Conservation (phyloP, 2,888 invertebrate species). For the Nephrotoma appendiculata region DNA sequence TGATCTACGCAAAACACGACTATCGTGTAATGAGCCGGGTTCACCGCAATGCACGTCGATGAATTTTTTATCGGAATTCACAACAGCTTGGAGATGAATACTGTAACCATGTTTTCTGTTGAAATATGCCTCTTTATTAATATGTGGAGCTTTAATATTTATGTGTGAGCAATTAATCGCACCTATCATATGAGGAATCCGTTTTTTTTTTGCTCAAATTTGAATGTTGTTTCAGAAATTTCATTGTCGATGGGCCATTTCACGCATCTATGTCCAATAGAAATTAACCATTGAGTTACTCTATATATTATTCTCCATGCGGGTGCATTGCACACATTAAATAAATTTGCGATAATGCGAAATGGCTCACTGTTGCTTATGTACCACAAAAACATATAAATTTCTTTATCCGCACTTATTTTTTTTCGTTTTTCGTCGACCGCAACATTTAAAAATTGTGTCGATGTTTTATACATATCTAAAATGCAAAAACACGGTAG, state of each 20-base stretch:
- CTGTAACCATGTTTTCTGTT: conserved; percentile 14
- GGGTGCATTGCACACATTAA: conserved; percentile 10
- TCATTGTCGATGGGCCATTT: conserved; percentile 11
- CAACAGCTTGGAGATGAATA: conserved; percentile 17
- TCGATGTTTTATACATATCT: not conserved
- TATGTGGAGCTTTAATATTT: conserved; percentile 13
- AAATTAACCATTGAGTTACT: conserved; percentile 10
- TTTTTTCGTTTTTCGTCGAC: not conserved
- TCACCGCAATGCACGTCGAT: conserved; percentile 18
- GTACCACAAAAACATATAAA: conserved; percentile 12
- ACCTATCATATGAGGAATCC: conserved; percentile 13
- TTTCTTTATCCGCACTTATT: not conserved
- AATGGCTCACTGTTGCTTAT: conserved; percentile 11
- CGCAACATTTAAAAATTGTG: not conserved
- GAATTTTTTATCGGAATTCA: conserved; percentile 16
- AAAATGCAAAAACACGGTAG: not conserved
- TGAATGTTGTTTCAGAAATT: not conserved
- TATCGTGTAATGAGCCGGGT: conserved; percentile 17
- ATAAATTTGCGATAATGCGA: conserved; percentile 8
- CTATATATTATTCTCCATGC: conserved; percentile 9
- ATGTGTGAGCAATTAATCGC: conserved; percentile 16
- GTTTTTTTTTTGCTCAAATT: not conserved
- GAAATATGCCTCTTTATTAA: conserved; percentile 12
- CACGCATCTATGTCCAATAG: conserved; percentile 10
- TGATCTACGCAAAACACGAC: conserved; percentile 15